These are phyloP conservation scores for Carassius gibelio DNA, from an alignment of 2,113 vertebrate genomes.

Conservation along the genomic window DNA sequence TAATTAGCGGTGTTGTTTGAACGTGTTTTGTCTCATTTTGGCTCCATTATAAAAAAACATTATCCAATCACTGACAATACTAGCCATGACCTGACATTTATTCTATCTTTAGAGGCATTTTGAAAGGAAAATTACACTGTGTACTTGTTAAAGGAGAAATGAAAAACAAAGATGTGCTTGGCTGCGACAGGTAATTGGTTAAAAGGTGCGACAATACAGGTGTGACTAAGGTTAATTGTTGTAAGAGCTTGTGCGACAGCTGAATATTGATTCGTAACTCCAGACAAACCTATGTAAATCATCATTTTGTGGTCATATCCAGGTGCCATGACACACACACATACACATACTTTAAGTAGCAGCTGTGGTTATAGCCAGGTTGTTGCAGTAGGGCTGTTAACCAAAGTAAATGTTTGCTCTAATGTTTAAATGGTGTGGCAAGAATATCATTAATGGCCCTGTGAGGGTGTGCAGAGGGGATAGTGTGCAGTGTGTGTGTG, in stretches of 20 bases:
- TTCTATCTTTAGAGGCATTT: background rate
- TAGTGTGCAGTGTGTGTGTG: background rate
- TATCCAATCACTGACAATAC: background rate
- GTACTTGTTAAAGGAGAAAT: background rate
- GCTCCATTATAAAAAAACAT: slow-evolving; percentile 11
- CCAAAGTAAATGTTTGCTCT: slow-evolving; percentile 54
- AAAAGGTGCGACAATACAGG: slow-evolving; percentile 4
- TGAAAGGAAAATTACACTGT: background rate
- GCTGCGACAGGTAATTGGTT: background rate
- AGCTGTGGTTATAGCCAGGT: slow-evolving; percentile 53
- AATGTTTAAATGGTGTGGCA: slow-evolving; percentile 48
- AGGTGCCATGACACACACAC: slow-evolving; percentile 26
- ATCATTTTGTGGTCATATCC: too few species aligned
- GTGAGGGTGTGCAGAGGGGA: slow-evolving; percentile 9
- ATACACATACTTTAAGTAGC: slow-evolving; percentile 15
- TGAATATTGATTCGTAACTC: background rate
- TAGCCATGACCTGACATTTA: background rate
- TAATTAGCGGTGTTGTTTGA: background rate
- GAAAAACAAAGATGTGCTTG: background rate
- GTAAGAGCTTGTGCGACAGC: background rate
- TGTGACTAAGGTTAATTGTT: slow-evolving; percentile 39
- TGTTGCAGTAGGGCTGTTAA: slow-evolving; percentile 49
- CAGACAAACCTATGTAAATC: too few species aligned
- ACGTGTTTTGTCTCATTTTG: slow-evolving; percentile 3
- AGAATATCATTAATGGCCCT: slow-evolving; percentile 49